Conservation (phyloP, 2,888 invertebrate species). For the Euzetes globulus region DNA sequence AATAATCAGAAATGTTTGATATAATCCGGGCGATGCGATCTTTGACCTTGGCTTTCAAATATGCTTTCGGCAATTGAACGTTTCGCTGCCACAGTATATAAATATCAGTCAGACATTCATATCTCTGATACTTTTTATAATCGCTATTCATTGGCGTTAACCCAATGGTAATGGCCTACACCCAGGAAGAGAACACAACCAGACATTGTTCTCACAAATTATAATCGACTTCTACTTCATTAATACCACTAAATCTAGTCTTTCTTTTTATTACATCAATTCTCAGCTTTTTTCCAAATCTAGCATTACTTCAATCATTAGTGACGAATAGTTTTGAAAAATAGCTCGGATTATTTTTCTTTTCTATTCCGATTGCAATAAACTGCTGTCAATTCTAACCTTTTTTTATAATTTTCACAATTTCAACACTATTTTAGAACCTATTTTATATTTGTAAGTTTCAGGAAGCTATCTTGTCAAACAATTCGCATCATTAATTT, state of each 20-base stretch:
- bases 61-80: neutral
- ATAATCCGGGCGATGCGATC: conserved; percentile 2
- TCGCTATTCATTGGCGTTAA: conserved; percentile 9
- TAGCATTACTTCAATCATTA: no score
- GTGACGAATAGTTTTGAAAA: no score
- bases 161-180: conserved; percentile 12
- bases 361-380: no score
- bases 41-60: conserved; percentile 13
- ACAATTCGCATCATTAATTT: no score
- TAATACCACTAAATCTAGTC: neutral
- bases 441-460: no score
- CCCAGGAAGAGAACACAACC: conserved; percentile 12
- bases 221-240: neutral
- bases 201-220: neutral
- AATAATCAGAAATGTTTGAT: conserved; percentile 17
- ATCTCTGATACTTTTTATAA: neutral
- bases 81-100: neutral
- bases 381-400: no score
- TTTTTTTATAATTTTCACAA: no score
- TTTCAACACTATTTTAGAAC: no score
- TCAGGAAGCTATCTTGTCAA: no score
- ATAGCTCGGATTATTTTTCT: no score
- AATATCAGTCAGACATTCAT: neutral
- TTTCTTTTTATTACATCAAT: no score
- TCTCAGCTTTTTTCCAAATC: no score